Evolutionary conservation across 1,140 invertebrate genomes (phyloP), one percentile per base, ranked within the genome.

Genomic region (Plutomurus gul): DNA sequence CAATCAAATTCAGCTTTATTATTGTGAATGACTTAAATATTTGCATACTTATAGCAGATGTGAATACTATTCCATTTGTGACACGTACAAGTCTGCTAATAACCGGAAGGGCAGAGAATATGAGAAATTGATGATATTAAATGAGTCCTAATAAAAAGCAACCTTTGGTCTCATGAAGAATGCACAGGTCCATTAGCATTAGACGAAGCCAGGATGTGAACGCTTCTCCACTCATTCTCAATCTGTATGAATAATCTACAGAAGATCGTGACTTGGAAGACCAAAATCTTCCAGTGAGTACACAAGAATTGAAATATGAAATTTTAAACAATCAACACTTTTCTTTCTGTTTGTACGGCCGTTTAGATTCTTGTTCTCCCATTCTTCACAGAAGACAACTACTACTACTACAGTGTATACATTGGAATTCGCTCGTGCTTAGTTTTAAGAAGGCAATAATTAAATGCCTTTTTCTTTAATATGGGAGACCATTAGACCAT

Each of bases 271-370:
- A 75, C 40, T 43, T 47, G 73, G 43, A 75, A 49, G 43, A 75
- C 18, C 43, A 36, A 49, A 36, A 47, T 46, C 37, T 22, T 25
- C 20, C 40, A 8, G 18, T 40, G 8, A 72, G 36, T 16, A 18
- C n/a, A 40, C 5, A 43, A 40, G 25, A 49, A 49, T 33, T 75
- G 46, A 75, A 75, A 36, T 75, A 47, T 75, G 30, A 65, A 65
- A 65, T 65, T 65, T 65, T 65, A 65, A 65, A 65, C 56, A 65
- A 65, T 65, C 56, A 65, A 65, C 56, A 65, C 51, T 3, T 43
- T 8, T 43, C 2, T 8, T 10, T 43, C 2, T 43, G 39, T 43
- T 8, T 43, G 2, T 13, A 43, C n/a, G 39, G 2, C n/a, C n/a
- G n/a, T 43, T 43, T n/a, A n/a, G n/a, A n/a, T n/a, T n/a, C n/a